These are phyloP conservation scores for Dermatophagoides farinae DNA, from an alignment of 1,140 invertebrate species.

Conservation along the genomic window DNA sequence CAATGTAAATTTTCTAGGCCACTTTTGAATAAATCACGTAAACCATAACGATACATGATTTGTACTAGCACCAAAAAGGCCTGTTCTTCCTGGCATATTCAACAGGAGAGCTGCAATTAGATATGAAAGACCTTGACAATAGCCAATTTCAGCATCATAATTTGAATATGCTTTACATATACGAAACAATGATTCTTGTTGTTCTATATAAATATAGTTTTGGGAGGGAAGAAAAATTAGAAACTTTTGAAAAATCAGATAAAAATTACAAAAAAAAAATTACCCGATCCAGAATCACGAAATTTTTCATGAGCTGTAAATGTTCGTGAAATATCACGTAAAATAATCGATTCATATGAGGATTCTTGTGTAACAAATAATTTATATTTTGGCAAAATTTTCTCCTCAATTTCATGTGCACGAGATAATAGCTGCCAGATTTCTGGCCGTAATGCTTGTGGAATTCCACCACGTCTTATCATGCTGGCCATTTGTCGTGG, in stretches of 20 bases:
- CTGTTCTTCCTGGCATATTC: slow-evolving; percentile 98
- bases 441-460: slow-evolving; percentile 83
- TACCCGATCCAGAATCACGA: slow-evolving; percentile 56
- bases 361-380: slow-evolving; percentile 77
- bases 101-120: slow-evolving; percentile 78
- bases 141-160: slow-evolving; percentile 89
- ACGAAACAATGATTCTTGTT: slow-evolving; percentile 84
- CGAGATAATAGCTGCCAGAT: slow-evolving; percentile 88
- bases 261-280: not conserved
- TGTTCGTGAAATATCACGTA: slow-evolving; percentile 86
- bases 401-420: slow-evolving; percentile 47
- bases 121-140: slow-evolving; percentile 96
- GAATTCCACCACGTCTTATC: slow-evolving; percentile 61
- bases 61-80: slow-evolving; percentile 89
- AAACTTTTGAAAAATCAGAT: not conserved
- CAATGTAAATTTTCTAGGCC: slow-evolving; percentile 89
- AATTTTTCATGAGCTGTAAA: slow-evolving; percentile 98
- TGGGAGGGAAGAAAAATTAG: not conserved
- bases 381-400: slow-evolving; percentile 76
- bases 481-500: slow-evolving; percentile 52
- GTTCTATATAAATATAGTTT: no score
- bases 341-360: slow-evolving; percentile 71
- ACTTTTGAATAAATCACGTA: slow-evolving; percentile 84
- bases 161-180: slow-evolving; percentile 92
- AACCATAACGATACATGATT: slow-evolving; percentile 87